Evolutionary conservation across 1,140 invertebrate genomes (phyloP), one percentile per base, ranked within the genome.

Genomic region (Nylanderia fulva): DNA sequence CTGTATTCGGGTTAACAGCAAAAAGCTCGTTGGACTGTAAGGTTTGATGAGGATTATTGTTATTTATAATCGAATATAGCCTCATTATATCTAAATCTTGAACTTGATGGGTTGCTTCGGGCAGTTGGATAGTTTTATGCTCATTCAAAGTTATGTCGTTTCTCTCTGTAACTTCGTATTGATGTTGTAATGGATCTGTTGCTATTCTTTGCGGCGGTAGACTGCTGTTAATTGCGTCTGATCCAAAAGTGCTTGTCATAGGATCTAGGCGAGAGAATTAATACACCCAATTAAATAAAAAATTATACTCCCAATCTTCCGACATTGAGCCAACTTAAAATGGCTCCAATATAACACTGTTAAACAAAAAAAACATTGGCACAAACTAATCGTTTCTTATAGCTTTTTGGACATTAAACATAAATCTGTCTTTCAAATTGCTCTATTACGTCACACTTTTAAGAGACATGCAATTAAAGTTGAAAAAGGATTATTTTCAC

Each of bases 81-180:
- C 88, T 88, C 0, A 90, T 87, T 0, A 88, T 80, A 24, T 93
- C 91, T 29, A 91, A 92, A 15, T 93, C 91, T 0, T 91, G 90
- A 0, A 82, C 0, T 33, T 88, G 90, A 0, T 91, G 79, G 11
- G 88, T 84, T 42, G 85, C 91, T 0, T 48, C 45, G 18, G 91
- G n/a, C n/a, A n/a, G 89, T 2, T 92, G 89, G 7, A 88, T 75
- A 2, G 91, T 92, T 5, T 86, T 86, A 36, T 91, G 90, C 6
- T 92, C 91, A 29, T 90, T 90, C 7, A 86, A 84, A 63, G 69
- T 61, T 15, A 92, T 63, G 9, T 93, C 93, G 24, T 93, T 93
- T 0, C 79, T 84, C 63, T 94, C 93, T 0, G 93, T 94, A 0
- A 94, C 93, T 88, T 94, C 91, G 79, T 94, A 94, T 13, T 91